These are phyloP conservation scores for Atethmia centrago DNA, from an alignment of 2,888 invertebrate genomes.

Conservation along the genomic window DNA sequence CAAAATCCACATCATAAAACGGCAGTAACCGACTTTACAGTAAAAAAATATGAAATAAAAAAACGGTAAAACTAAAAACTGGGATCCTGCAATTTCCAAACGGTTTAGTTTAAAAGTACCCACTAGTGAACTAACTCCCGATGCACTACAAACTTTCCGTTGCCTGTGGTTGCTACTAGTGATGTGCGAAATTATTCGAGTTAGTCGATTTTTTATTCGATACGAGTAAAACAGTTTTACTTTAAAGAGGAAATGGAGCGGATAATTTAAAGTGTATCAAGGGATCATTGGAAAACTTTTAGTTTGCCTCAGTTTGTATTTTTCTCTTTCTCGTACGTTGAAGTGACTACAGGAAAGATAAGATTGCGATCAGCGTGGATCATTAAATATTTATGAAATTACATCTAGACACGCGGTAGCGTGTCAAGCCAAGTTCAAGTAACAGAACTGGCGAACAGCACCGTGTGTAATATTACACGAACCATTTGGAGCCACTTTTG, in stretches of 20 bases:
- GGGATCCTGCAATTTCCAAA: conserved; percentile 77
- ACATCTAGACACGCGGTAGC: too few relatives aligned
- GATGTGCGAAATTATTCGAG: conserved; percentile 51
- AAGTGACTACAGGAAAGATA: background rate
- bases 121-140: conserved; percentile 72
- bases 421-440: too few relatives aligned
- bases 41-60: conserved; percentile 51
- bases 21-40: conserved; percentile 48
- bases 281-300: too few relatives aligned
- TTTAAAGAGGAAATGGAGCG: conserved; percentile 19
- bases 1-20: conserved; percentile 55
- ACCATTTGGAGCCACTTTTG: too few relatives aligned
- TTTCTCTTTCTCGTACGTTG: background rate
- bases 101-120: conserved; percentile 79
- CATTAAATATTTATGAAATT: background rate
- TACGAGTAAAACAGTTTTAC: conserved; percentile 13
- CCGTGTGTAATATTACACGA: too few relatives aligned
- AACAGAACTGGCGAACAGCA: too few relatives aligned
- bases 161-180: conserved; percentile 66
- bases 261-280: background rate
- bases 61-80: conserved; percentile 70
- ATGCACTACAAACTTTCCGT: conserved; percentile 78
- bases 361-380: too few relatives aligned
- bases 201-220: conserved; percentile 42
- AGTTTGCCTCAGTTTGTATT: background rate